Conservation (phyloP, 2,113 vertebrate species). For the Ibidorhyncha struthersii region DNA sequence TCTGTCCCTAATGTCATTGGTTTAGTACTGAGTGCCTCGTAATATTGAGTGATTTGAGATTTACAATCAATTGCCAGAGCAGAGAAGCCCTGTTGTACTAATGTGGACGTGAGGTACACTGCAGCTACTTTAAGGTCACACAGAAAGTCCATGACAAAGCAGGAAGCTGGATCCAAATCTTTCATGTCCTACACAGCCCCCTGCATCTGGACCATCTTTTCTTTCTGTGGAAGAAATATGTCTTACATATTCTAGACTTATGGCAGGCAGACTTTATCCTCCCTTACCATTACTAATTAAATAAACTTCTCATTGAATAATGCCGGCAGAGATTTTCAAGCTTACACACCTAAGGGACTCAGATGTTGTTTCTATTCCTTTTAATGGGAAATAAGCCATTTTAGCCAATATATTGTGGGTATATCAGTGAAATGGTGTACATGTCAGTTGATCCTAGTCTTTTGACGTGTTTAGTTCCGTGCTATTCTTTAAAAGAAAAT, state of each 20-base stretch:
- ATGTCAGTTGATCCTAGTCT: not conserved
- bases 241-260: not conserved
- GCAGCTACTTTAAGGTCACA: not conserved
- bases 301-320: not conserved
- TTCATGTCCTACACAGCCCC: not conserved
- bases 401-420: not conserved
- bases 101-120: not conserved
- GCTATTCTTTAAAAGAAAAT: not conserved
- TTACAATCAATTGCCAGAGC: not conserved
- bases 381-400: not conserved
- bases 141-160: not conserved
- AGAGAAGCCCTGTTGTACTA: not conserved
- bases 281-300: not conserved
- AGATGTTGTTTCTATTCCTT: not conserved
- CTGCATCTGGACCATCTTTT: not conserved
- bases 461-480: not conserved
- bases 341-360: not conserved
- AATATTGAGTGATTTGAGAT: not conserved
- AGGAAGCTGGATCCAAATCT: not conserved
- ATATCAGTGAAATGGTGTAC: not conserved
- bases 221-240: not conserved
- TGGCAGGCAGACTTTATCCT: not conserved
- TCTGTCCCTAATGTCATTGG: not conserved
- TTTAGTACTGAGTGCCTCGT: not conserved
- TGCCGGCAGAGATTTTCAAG: not conserved